Base-by-base conservation (phyloP, 2,113 vertebrate species). In the Loxodonta africana region DNA sequence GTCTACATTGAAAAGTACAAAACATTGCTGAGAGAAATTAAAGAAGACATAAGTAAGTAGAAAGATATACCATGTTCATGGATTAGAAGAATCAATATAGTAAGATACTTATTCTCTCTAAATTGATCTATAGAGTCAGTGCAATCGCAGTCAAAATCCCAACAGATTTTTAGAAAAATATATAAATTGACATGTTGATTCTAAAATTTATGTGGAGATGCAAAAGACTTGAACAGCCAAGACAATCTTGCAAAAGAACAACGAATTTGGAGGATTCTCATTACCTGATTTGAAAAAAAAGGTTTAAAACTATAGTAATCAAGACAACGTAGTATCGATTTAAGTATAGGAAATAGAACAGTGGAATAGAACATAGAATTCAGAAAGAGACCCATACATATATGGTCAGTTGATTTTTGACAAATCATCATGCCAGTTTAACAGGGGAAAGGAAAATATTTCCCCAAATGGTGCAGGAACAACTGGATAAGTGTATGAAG, bases 1-100 rank as follows among this genome's bases (percentile, higher is more conserved):
- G 53, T 57, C 53, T 57, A 57, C 53, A 57, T 57, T 57, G 26
- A 26, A 25, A 74, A 57, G 28, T 11, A 91, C 6, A 83, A 57
- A 90, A 85, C 25, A 48, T 60, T 69, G 60, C 9, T 53, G 85
- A 82, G 33, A 90, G 74, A 86, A 86, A 93, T 90, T 90, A 62
- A 94, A 65, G 18, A 65, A 89, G 33, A 57, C 53, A 23, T 37
- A 90, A 89, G 48, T 7, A 86, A 77, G 87, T 41, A 23, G 33
- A 83, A 46, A 85, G 67, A 28, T 25, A 73, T 8, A 25, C 51
- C 23, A 62, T 51, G 48, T 57, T 57, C 53, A 57, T 57, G 53
- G 53, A 57, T 57, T 57, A 57, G 8, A 57, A 57, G 53, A 57
- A 57, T 57, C 53, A 57, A 17, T 57, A 57, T 57, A 11, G 10